phyloP scores from a whole-genome alignment of 2,797 vertebrate species.

The Ciconia nigra region DNA sequence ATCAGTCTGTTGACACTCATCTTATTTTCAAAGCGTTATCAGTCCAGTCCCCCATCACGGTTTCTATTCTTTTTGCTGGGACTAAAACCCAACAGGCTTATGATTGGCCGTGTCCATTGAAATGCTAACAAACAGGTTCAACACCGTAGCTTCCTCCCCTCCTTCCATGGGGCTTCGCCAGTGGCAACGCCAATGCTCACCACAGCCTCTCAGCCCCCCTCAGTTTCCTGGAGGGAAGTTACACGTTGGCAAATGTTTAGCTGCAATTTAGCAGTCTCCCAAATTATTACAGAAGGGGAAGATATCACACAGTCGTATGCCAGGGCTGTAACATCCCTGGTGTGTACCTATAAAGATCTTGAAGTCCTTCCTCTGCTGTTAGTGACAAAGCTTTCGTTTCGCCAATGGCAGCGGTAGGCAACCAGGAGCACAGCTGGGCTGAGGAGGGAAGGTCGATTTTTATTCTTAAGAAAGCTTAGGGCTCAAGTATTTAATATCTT shows the following conservation, averaged over 20 bases:
- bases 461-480: background rate
- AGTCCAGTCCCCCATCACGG: background rate
- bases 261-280: background rate
- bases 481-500: background rate
- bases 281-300: background rate
- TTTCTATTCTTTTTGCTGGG: background rate
- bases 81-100: background rate
- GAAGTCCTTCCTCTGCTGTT: background rate
- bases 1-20: background rate
- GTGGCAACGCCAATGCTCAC: accelerated
- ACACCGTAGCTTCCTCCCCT: accelerated
- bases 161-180: background rate
- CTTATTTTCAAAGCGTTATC: background rate
- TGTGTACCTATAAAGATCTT: background rate
- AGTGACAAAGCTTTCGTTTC: background rate
- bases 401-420: accelerated
- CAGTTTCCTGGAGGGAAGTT: background rate
- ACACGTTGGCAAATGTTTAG: background rate
- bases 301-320: background rate
- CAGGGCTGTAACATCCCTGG: background rate
- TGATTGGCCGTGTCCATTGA: background rate
- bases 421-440: background rate
- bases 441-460: background rate
- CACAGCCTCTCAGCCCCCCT: accelerated
- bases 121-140: background rate